A percentile compares a stretch with the other conserved stretches of the same genome.
phyloP scores from a whole-genome alignment of 1,140 invertebrate species.

The Leptonema lineaticorne region DNA sequence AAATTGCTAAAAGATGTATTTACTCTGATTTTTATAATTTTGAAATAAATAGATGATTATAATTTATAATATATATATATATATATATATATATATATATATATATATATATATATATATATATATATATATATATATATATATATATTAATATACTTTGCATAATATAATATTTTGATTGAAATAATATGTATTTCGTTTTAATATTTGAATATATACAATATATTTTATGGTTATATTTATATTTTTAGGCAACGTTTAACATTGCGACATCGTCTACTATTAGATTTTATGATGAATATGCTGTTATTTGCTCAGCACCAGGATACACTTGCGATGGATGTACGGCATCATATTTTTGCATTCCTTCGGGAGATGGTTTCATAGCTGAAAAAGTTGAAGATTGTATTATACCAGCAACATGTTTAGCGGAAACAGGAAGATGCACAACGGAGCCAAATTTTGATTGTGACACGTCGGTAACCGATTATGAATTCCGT shows the following conservation, averaged over 20 bases:
- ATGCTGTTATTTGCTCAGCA: too few species aligned
- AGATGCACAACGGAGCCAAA: conserved; percentile 14
- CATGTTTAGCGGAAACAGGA: conserved; percentile 6
- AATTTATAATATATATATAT: not conserved
- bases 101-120: not conserved
- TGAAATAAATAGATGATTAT: not conserved
- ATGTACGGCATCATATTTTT: not conserved
- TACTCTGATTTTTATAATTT: too few species aligned
- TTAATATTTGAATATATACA: too few species aligned
- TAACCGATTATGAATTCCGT: not conserved
- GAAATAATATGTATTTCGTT: too few species aligned
- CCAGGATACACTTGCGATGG: conserved; percentile 19
- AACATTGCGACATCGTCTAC: too few species aligned
- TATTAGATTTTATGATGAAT: too few species aligned
- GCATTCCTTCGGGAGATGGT: not conserved
- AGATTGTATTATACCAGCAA: not conserved
- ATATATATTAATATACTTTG: not conserved
- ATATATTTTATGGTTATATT: too few species aligned
- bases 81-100: not conserved
- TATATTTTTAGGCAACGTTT: too few species aligned
- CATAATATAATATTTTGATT: too few species aligned
- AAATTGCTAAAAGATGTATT: too few species aligned
- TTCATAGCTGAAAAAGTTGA: not conserved
- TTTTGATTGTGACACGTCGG: not conserved
- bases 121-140: not conserved